Evolutionary conservation across 2,113 vertebrate species (phyloP).

Genomic region (Sminthopsis crassicaudata): DNA sequence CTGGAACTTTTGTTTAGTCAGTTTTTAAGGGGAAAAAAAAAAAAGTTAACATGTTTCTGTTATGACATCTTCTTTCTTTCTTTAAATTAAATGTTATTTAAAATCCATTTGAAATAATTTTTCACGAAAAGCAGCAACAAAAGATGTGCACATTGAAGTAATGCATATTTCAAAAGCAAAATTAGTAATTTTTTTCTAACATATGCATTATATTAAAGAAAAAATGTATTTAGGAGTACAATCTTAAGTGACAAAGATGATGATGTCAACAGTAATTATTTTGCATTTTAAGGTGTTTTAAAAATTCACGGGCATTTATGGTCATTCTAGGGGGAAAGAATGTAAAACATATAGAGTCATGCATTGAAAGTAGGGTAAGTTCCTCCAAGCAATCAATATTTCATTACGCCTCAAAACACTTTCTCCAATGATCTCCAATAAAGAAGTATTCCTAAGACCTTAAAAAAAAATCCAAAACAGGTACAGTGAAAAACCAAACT

Average conservation of each 20-base stretch:
- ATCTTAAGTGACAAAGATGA: neutral
- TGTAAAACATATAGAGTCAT: neutral
- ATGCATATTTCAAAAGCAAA: slow-evolving; percentile 8
- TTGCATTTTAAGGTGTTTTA: slow-evolving; percentile 34
- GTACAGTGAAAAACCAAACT: slow-evolving; percentile 27
- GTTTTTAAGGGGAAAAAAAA: slow-evolving; percentile 22
- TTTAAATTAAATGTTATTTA: too few relatives aligned
- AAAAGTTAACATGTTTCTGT: slow-evolving; percentile 3
- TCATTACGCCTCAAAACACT: slow-evolving; percentile 22
- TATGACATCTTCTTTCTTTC: neutral
- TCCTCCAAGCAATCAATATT: neutral
- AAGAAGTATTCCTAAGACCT: slow-evolving; percentile 9
- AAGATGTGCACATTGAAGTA: slow-evolving; percentile 4
- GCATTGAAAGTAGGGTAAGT: neutral
- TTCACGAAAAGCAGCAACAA: neutral
- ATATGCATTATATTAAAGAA: slow-evolving; percentile 15
- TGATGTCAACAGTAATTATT: slow-evolving; percentile 12
- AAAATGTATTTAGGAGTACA: slow-evolving; percentile 12
- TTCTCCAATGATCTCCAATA: neutral
- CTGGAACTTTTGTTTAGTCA: slow-evolving; percentile 13
- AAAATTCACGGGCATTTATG: slow-evolving; percentile 21
- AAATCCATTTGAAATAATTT: slow-evolving; percentile 43
- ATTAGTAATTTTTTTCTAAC: neutral
- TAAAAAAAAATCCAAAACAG: neutral
- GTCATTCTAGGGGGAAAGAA: slow-evolving; percentile 17